phyloP scores from a whole-genome alignment of 2,113 vertebrate species.

The Eidolon helvum region DNA sequence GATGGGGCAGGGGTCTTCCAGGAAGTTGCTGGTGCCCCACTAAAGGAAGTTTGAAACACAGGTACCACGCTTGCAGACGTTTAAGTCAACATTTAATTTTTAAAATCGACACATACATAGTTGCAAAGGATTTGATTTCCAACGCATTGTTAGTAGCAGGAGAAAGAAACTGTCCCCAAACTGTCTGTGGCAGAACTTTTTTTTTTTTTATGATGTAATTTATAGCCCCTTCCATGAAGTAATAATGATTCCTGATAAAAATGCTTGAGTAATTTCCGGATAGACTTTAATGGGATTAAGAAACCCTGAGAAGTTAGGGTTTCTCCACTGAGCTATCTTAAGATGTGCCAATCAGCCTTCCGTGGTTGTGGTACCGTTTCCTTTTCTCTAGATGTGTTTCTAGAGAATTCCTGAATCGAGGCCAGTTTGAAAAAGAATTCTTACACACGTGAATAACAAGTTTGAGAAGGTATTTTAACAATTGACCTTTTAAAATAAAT shows the following conservation, averaged over 20 bases:
- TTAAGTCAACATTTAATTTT: neutral
- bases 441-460: neutral
- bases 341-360: neutral
- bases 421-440: neutral
- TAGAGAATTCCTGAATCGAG: neutral
- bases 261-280: neutral
- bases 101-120: neutral
- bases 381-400: neutral
- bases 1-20: neutral
- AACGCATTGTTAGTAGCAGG: neutral
- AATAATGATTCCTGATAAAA: slow-evolving; percentile 1
- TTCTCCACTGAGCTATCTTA: neutral
- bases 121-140: neutral
- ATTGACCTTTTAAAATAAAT: neutral
- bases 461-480: neutral
- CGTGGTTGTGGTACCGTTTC: neutral
- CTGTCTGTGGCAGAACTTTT: neutral
- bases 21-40: too few relatives aligned
- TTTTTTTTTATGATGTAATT: neutral
- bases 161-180: neutral
- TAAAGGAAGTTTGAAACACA: neutral
- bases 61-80: neutral
- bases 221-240: neutral
- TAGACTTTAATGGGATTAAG: neutral
- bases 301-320: neutral